Evolutionary conservation across 1,140 invertebrate species (phyloP), one percentile per base, ranked within the genome.

Genomic region (Gonatopus flavifemur): DNA sequence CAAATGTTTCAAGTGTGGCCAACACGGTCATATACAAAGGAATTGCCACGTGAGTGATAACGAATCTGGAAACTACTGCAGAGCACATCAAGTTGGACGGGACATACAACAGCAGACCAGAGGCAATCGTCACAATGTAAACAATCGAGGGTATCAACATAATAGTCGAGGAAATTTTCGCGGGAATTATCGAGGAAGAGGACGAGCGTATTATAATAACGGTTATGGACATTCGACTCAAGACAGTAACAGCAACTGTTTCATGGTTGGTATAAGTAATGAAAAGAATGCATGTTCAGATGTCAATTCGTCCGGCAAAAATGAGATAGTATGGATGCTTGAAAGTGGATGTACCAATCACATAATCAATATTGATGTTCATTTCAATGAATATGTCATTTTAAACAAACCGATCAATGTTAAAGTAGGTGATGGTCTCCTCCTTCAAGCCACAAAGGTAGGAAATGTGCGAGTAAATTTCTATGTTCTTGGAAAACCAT

Each of bases 1-100:
- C n/a, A 19, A 19, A 19, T 61, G 24, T 54, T 12, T 50, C 50
- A 59, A 50, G 45, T 52, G 63, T 51, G 32, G 32, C 5, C 5
- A 33, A 13, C 4, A 5, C n/a, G 32, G 32, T 5, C 32, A 33
- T 33, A n/a, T 33, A n/a, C 4, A 9, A 7, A 33, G 32, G 15
- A 13, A 13, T n/a, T 33, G 32, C 13, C 6, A 4, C 7, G 9
- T n/a, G 15, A 13, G 15, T 4, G 13, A 13, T 5, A 8, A 13
- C 13, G n/a, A 13, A 6, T n/a, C 5, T 13, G 13, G 32, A 7
- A 5, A 6, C 5, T 33, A 15, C n/a, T n/a, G 32, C 32, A 13
- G n/a, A 15, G 32, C 4, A n/a, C 32, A 9, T 8, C 32, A 8
- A 9, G 32, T 33, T 9, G 32, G 4, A 7, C 9, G 15, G n/a